Conservation (phyloP, 2,113 vertebrate genomes). For the Gnathonemus echidnorhynchus region DNA sequence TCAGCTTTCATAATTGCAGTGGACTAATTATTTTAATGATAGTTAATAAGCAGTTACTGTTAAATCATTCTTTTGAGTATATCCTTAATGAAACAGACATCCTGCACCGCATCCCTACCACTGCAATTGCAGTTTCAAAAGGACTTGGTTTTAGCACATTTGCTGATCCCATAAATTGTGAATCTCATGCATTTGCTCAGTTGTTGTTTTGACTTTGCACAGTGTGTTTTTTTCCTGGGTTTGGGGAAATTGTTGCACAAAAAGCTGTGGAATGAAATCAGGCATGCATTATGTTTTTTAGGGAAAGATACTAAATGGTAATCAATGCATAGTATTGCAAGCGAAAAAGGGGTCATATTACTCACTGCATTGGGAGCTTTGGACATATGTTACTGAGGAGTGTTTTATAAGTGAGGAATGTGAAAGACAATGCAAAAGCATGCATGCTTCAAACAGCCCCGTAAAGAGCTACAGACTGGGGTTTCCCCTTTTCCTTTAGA, state of each 20-base stretch:
- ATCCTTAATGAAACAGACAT: background rate
- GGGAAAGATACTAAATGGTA: background rate
- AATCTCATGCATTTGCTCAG: background rate
- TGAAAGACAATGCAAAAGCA: background rate
- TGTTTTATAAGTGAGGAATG: background rate
- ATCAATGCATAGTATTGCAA: background rate
- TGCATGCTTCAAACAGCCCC: background rate
- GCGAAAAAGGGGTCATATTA: background rate
- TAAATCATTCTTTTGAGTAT: background rate
- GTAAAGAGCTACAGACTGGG: background rate
- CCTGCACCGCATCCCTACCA: background rate
- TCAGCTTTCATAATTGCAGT: background rate
- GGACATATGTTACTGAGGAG: background rate
- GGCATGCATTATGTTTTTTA: background rate
- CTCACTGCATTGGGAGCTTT: background rate
- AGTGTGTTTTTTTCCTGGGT: background rate
- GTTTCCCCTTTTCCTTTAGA: background rate
- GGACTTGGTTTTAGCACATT: background rate
- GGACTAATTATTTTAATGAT: background rate
- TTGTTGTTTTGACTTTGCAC: background rate
- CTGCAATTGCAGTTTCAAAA: background rate
- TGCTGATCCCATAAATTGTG: background rate
- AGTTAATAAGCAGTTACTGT: background rate
- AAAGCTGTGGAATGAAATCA: too few relatives aligned
- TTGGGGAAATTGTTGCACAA: background rate